Conservation (phyloP, 2,797 vertebrate genomes). For the Sciurus carolinensis region DNA sequence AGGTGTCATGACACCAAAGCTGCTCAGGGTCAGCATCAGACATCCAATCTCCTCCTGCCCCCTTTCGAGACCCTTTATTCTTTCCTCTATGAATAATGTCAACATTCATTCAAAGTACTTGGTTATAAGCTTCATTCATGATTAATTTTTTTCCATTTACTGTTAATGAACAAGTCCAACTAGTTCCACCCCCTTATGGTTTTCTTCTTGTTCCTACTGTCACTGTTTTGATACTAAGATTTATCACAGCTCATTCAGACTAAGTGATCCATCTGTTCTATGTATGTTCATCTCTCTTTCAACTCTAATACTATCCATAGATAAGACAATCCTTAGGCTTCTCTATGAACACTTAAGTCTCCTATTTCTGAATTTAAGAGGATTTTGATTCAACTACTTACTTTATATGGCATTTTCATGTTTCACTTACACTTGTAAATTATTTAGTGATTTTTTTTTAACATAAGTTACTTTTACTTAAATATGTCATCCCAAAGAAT, state of each 20-base stretch:
- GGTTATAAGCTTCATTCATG: not conserved
- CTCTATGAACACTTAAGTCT: not conserved
- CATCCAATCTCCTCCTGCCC: not conserved
- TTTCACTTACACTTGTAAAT: not conserved
- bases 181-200: not conserved
- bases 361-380: not conserved
- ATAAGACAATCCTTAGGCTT: not conserved
- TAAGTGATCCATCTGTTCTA: not conserved
- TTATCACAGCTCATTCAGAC: not conserved
- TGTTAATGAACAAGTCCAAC: not conserved
- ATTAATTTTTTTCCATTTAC: not conserved
- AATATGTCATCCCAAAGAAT: constrained; percentile 1
- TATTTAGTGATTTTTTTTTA: not conserved
- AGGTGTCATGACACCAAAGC: not conserved
- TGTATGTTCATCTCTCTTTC: not conserved
- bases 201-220: not conserved
- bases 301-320: not conserved
- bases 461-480: not conserved
- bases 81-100: not conserved
- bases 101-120: not conserved
- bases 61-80: not conserved
- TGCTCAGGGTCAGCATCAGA: not conserved
- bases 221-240: not conserved
- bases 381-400: not conserved
- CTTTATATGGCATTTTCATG: constrained; percentile 23